Evolutionary conservation across 2,797 vertebrate genomes (phyloP).

Genomic region (Helicolenus hilgendorfi): DNA sequence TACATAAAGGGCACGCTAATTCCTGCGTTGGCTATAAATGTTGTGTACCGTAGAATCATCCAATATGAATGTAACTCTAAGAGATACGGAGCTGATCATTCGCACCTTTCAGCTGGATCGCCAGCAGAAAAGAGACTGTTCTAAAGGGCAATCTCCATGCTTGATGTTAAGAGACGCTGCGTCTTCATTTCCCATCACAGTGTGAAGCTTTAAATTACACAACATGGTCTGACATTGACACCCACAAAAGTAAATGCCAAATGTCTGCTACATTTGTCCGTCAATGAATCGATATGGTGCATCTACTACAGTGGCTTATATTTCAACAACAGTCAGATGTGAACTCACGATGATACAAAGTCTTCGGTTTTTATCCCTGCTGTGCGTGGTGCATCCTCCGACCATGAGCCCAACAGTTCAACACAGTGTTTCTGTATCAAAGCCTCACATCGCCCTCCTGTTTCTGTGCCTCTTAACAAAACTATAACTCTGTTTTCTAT

Average conservation of each 20-base stretch:
- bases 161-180: background rate
- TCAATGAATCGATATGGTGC: background rate
- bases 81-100: constrained; percentile 5
- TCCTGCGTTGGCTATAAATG: background rate
- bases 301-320: background rate
- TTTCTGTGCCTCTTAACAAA: background rate
- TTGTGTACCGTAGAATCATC: background rate
- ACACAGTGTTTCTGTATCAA: background rate
- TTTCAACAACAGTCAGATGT: constrained; percentile 3
- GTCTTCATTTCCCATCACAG: background rate
- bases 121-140: background rate
- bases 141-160: constrained; percentile 17
- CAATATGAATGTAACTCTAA: background rate
- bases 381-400: background rate
- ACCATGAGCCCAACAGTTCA: background rate
- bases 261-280: background rate
- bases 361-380: background rate
- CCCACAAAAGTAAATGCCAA: constrained; percentile 5
- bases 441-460: background rate
- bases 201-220: constrained; percentile 27
- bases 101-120: constrained; percentile 5
- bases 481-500: background rate
- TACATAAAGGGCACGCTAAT: background rate
- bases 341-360: background rate
- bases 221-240: background rate